Evolutionary conservation across 2,888 invertebrate species (phyloP).

Genomic region (Tipula lateralis): DNA sequence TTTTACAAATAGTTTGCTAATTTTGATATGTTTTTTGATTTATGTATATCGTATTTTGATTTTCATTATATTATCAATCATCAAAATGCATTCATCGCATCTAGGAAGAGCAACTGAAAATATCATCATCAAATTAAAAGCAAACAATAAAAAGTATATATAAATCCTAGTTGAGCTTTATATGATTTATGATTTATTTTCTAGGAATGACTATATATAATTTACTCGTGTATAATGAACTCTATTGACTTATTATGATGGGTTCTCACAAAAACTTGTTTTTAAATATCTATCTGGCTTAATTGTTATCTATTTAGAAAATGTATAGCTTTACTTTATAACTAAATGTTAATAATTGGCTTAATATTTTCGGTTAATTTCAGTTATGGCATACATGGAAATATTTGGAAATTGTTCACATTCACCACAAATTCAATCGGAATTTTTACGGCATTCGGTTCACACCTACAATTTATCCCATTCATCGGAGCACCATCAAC

Average conservation of each 20-base stretch:
- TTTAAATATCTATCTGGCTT: neutral
- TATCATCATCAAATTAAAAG: neutral
- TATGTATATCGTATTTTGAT: neutral
- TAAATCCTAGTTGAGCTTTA: neutral
- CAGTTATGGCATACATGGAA: slow-evolving; percentile 96
- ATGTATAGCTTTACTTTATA: neutral
- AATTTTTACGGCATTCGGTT: slow-evolving; percentile 81
- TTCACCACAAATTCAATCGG: slow-evolving; percentile 64
- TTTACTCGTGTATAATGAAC: neutral
- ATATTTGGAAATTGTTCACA: slow-evolving; percentile 88
- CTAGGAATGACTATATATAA: neutral
- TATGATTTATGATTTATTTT: neutral
- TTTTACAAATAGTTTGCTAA: neutral
- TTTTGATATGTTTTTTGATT: neutral
- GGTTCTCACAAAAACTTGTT: neutral
- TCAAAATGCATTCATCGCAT: slow-evolving; percentile 24
- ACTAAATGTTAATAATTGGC: neutral
- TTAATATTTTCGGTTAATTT: slow-evolving; percentile 40
- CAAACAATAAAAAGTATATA: neutral
- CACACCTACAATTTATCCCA: slow-evolving; percentile 63
- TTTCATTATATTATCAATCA: neutral
- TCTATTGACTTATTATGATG: neutral
- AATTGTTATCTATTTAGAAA: neutral
- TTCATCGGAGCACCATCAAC: slow-evolving; percentile 44
- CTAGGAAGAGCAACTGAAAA: neutral